A percentile compares a stretch with the other conserved stretches of the same genome.
phyloP scores from a whole-genome alignment of 2,797 vertebrate genomes.

The Tinamus major region DNA sequence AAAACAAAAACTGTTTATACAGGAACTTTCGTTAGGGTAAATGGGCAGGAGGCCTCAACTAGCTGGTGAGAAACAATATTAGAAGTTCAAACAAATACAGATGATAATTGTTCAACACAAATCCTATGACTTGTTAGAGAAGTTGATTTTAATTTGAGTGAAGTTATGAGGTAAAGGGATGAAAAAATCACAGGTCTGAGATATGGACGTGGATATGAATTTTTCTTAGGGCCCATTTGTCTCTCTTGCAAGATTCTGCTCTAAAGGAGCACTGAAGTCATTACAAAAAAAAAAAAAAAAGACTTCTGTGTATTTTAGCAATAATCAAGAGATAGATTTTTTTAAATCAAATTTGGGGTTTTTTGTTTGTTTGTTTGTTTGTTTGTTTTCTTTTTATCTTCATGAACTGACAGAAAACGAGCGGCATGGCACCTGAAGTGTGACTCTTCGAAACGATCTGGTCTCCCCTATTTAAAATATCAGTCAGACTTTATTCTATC shows the following conservation, averaged over 20 bases:
- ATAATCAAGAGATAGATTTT: neutral
- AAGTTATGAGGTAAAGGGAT: neutral
- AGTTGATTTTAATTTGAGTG: neutral
- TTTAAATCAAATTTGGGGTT: neutral
- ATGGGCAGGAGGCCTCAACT: neutral
- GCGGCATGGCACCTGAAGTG: neutral
- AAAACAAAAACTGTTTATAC: neutral
- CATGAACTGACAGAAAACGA: neutral
- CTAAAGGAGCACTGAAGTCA: neutral
- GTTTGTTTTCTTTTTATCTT: neutral
- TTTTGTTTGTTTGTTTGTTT: neutral
- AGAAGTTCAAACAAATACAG: neutral
- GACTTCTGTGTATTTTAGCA: neutral
- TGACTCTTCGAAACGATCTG: too few species aligned
- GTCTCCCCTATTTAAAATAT: too few species aligned
- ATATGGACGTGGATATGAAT: neutral
- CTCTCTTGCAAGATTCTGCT: neutral
- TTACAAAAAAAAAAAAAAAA: neutral
- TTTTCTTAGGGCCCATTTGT: neutral
- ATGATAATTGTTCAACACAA: neutral
- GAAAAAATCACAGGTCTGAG: neutral
- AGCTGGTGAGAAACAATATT: neutral
- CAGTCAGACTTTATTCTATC: neutral
- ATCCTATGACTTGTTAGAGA: neutral
- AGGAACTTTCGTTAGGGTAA: neutral